A percentile compares a stretch with the other conserved stretches of the same genome.
Conservation (phyloP, 1,140 invertebrate species). For the Drosophila guanche region DNA sequence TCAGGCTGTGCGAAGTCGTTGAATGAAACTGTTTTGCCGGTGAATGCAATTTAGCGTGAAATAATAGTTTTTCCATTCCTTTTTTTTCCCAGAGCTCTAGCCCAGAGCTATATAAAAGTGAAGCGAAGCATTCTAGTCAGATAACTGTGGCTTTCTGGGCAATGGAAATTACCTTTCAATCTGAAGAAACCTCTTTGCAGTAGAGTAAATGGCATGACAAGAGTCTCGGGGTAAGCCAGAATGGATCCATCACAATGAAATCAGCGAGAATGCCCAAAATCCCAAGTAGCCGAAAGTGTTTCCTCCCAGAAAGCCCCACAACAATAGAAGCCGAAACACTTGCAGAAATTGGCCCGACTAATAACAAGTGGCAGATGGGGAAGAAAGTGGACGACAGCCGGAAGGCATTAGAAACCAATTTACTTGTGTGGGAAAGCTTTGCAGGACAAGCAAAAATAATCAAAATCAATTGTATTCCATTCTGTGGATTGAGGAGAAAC, state of each 20-base stretch:
- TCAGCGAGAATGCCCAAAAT: slow-evolving; percentile 38
- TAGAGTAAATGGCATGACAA: no score
- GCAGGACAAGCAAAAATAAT: slow-evolving; percentile 43
- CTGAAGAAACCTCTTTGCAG: neutral
- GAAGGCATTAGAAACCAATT: slow-evolving; percentile 65
- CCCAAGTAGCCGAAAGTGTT: slow-evolving; percentile 46
- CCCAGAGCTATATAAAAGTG: slow-evolving; percentile 1
- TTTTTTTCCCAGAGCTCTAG: slow-evolving; percentile 3
- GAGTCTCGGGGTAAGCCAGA: neutral
- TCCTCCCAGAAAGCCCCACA: slow-evolving; percentile 22
- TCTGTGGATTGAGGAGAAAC: slow-evolving; percentile 25
- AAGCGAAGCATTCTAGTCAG: no score
- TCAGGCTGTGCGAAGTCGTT: slow-evolving; percentile 48
- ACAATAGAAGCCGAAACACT: slow-evolving; percentile 26
- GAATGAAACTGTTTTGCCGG: slow-evolving; percentile 32
- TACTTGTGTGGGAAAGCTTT: slow-evolving; percentile 36
- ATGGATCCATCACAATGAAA: slow-evolving; percentile 60
- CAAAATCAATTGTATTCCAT: slow-evolving; percentile 71
- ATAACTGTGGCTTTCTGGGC: no score
- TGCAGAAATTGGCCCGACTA: slow-evolving; percentile 66
- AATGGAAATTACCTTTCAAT: no score
- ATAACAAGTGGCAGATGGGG: slow-evolving; percentile 53
- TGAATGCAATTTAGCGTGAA: slow-evolving; percentile 41
- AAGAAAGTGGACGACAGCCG: slow-evolving; percentile 23
- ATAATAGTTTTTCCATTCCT: slow-evolving; percentile 23